Evolutionary conservation across 1,140 invertebrate species (phyloP).

Genomic region (Camponotus floridanus): DNA sequence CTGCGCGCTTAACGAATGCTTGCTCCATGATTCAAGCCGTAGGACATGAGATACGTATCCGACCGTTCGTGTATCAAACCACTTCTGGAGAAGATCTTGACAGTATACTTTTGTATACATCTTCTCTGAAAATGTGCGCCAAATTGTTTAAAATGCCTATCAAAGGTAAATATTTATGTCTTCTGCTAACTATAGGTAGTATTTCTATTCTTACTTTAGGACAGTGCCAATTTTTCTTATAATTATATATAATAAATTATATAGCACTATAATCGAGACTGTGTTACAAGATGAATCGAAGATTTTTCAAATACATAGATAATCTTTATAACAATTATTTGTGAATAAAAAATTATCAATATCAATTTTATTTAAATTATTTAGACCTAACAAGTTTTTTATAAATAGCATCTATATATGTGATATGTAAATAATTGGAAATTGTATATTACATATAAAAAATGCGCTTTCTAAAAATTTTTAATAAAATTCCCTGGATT

Average conservation of each 20-base stretch:
- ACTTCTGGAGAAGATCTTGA: slow-evolving; percentile 91
- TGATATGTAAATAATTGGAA: slow-evolving; percentile 18
- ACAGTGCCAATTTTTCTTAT: slow-evolving; percentile 87
- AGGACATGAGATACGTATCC: slow-evolving; percentile 92
- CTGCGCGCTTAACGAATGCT: slow-evolving; percentile 91
- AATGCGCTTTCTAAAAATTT: slow-evolving; percentile 6
- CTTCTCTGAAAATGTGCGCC: slow-evolving; percentile 91
- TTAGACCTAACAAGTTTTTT: neutral
- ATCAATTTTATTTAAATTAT: neutral
- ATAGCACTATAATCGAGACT: neutral
- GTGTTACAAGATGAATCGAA: neutral
- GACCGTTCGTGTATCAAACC: slow-evolving; percentile 92
- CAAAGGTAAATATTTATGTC: slow-evolving; percentile 89
- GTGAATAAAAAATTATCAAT: slow-evolving; percentile 20
- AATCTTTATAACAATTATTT: neutral
- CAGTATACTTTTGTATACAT: slow-evolving; percentile 92
- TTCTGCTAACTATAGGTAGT: slow-evolving; percentile 87
- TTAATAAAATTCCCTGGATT: neutral
- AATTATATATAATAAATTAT: neutral
- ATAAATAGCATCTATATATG: neutral
- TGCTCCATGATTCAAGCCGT: slow-evolving; percentile 90
- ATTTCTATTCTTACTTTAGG: slow-evolving; percentile 89
- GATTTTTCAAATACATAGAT: neutral
- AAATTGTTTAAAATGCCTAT: slow-evolving; percentile 91
- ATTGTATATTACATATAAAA: neutral